Evolutionary conservation across 2,888 invertebrate species (phyloP).

Genomic region (Agriopis leucophaearia): DNA sequence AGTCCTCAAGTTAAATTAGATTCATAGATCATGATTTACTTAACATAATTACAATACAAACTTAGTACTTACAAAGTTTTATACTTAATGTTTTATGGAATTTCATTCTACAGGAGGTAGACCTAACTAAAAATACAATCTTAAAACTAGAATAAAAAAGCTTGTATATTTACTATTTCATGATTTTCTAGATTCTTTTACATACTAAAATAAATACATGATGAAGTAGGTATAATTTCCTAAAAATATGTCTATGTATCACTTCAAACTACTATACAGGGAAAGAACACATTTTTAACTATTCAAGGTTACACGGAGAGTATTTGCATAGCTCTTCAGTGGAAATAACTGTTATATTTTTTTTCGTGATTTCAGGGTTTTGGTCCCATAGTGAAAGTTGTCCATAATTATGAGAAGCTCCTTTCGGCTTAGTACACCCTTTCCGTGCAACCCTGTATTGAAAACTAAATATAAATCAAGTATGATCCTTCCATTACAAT

Average conservation of each 20-base stretch:
- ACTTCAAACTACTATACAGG: conserved; percentile 5
- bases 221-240: conserved; percentile 37
- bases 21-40: conserved; percentile 7
- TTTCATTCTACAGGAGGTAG: conserved; percentile 28
- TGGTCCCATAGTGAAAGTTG: too few species aligned
- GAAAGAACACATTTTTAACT: not conserved
- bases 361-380: too few species aligned
- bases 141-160: conserved; percentile 21
- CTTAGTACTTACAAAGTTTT: not conserved
- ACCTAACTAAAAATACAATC: conserved; percentile 12
- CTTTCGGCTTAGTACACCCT: too few species aligned
- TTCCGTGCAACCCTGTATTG: too few species aligned
- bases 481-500: conserved; percentile 4
- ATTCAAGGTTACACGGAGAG: not conserved
- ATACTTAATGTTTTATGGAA: conserved; percentile 23
- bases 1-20: not conserved
- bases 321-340: too few species aligned
- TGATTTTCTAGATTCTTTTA: conserved; percentile 37
- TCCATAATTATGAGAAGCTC: too few species aligned
- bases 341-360: too few species aligned
- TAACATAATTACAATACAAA: conserved; percentile 12
- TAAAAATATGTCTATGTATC: conserved; percentile 32
- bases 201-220: conserved; percentile 50
- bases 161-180: conserved; percentile 30
- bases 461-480: too few species aligned